Percentiles rank a stretch among this genome's conserved stretches.
Conservation (phyloP, 2,797 vertebrate genomes). For the Scarus forsteni region DNA sequence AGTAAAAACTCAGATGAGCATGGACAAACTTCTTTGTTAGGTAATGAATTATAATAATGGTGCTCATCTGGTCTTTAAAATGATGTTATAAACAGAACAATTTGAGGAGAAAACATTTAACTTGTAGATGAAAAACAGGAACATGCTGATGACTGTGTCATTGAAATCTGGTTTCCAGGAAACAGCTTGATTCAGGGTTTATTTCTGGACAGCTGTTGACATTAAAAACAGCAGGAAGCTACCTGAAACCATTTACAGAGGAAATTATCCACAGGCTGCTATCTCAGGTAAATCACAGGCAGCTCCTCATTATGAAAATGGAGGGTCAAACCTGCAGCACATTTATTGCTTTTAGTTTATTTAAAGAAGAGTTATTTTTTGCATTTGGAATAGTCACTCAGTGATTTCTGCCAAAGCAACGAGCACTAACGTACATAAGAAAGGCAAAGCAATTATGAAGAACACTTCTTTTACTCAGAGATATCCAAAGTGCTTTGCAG, state of each 20-base stretch:
- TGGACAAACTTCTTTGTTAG: not conserved
- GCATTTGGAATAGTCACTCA: not conserved
- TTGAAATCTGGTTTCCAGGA: slow-evolving; percentile 4
- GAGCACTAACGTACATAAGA: not conserved
- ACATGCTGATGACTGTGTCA: not conserved
- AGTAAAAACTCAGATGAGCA: slow-evolving; percentile 6
- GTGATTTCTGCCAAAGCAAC: not conserved
- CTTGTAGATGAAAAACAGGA: not conserved
- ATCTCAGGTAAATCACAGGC: slow-evolving; percentile 12
- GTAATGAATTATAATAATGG: slow-evolving; percentile 6
- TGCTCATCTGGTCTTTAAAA: slow-evolving; percentile 5
- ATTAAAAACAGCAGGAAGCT: slow-evolving; percentile 29
- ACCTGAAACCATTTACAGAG: slow-evolving; percentile 2
- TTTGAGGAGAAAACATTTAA: not conserved
- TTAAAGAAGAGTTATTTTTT: slow-evolving; percentile 7
- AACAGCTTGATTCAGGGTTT: slow-evolving; percentile 10
- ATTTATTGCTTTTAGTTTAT: not conserved
- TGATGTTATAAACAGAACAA: slow-evolving; percentile 1
- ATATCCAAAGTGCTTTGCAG: too few species aligned
- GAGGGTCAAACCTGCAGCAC: slow-evolving; percentile 1
- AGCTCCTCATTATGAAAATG: slow-evolving; percentile 21
- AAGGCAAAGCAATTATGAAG: too few species aligned
- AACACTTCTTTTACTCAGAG: too few species aligned
- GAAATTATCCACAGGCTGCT: slow-evolving; percentile 14
- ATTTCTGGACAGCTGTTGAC: slow-evolving; percentile 8